Evolutionary conservation across 2,797 vertebrate genomes (phyloP), one percentile per base, ranked within the genome.

Genomic region (Iguana delicatissima): DNA sequence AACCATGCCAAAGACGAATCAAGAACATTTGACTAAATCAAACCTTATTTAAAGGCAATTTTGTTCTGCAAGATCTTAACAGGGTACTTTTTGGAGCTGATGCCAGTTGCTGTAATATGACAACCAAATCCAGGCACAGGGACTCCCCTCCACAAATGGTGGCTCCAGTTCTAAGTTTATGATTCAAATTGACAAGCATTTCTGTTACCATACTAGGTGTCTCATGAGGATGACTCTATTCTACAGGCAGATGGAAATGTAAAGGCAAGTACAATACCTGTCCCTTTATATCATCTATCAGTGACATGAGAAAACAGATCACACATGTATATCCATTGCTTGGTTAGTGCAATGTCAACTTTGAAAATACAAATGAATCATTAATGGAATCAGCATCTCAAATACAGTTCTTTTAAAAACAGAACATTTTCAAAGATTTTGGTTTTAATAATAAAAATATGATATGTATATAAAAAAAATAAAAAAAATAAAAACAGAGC

Each of bases 281-380:
- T 29, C 35, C 29, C n/a, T 72, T 72, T 14, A 35, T 38, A 57
- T 29, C 14, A 81, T 42, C 22, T 89, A 26, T 55, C n/a, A 3
- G 12, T 62, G 35, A 83, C 6, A 62, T 22, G 14, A 89, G 69
- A n/a, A 74, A 38, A 20, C 84, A 86, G n/a, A 32, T 73, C 69
- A 86, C 32, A 74, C 50, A 64, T 72, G 18, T 42, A 88, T 77
- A 10, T 13, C 8, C 55, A 85, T 38, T 32, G 18, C n/a, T 79
- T 85, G 10, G 32, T 67, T 4, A 52, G 32, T 35, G 29, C 46
- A 52, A 32, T 52, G 32, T 79, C 74, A 80, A 46, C 12, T n/a
- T 67, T 85, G n/a, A 26, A 85, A 79, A 81, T 69, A 55, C n/a
- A 26, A 84, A 86, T n/a, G 4, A 85, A 55, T 79, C 46, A 52